phyloP scores from a whole-genome alignment of 2,888 invertebrate species.

The Lepidocyrtinus sp. region DNA sequence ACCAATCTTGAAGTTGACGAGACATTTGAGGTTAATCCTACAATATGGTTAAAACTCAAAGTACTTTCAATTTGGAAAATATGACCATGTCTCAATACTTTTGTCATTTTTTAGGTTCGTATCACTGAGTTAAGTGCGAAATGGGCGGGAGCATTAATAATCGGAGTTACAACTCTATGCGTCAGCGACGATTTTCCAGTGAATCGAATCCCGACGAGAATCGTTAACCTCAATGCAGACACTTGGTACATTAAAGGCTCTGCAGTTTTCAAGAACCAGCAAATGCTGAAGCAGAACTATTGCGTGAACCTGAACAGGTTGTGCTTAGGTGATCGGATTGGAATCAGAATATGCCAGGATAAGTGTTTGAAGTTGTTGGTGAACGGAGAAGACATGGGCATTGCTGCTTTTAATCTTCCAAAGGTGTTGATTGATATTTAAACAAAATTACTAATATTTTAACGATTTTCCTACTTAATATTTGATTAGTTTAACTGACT shows the following conservation, averaged over 20 bases:
- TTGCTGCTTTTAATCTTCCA: conserved; percentile 77
- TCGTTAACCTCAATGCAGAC: conserved; percentile 71
- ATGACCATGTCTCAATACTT: too few species aligned
- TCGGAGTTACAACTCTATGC: conserved; percentile 80
- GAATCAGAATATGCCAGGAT: conserved; percentile 79
- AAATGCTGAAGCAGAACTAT: conserved; percentile 80
- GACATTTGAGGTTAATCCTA: conserved; percentile 79
- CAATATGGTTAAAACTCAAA: background rate
- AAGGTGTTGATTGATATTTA: too few species aligned
- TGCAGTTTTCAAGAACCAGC: conserved; percentile 80
- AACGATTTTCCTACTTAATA: background rate
- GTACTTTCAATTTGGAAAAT: background rate
- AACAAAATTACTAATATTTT: too few species aligned
- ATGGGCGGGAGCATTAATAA: conserved; percentile 82
- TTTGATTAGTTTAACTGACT: background rate
- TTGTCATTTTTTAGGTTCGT: conserved; percentile 72
- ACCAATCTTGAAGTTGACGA: conserved; percentile 82
- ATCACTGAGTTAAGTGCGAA: conserved; percentile 78
- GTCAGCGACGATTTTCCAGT: conserved; percentile 78
- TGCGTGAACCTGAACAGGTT: conserved; percentile 86
- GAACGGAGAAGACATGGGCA: conserved; percentile 86
- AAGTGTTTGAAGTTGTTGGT: conserved; percentile 82
- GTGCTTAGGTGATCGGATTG: conserved; percentile 82
- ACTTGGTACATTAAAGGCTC: conserved; percentile 75
- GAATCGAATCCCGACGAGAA: conserved; percentile 78